Percentiles rank a stretch among this genome's conserved stretches.
These are phyloP conservation scores for Tetragnatha montana DNA, from an alignment of 2,888 invertebrate genomes.

Conservation along the genomic window DNA sequence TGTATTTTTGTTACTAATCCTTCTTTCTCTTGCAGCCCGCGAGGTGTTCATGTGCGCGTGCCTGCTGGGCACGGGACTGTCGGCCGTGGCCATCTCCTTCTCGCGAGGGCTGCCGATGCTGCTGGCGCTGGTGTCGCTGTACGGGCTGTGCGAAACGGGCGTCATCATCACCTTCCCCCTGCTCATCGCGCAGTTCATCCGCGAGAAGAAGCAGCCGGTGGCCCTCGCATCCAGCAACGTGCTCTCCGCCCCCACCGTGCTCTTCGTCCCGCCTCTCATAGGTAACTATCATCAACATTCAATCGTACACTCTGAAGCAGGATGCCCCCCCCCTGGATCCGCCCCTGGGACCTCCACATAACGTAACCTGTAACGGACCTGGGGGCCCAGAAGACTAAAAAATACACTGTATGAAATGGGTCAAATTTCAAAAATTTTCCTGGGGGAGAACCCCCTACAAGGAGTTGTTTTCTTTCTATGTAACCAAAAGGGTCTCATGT, in stretches of 20 bases:
- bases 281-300: slow-evolving; percentile 38
- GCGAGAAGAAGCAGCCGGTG: slow-evolving; percentile 44
- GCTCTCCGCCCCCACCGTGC: slow-evolving; percentile 48
- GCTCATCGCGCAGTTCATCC: slow-evolving; percentile 57
- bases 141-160: slow-evolving; percentile 60
- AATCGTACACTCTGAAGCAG: background rate
- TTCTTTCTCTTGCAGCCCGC: slow-evolving; percentile 29
- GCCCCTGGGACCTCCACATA: too few relatives aligned
- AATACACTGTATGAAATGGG: too few relatives aligned
- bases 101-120: background rate
- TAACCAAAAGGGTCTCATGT: too few relatives aligned
- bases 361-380: too few relatives aligned
- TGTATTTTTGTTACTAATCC: too few relatives aligned
- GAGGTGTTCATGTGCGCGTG: slow-evolving; percentile 48
- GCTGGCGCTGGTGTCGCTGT: slow-evolving; percentile 42
- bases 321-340: too few relatives aligned
- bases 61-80: slow-evolving; percentile 37
- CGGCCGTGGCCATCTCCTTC: slow-evolving; percentile 15
- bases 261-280: slow-evolving; percentile 59
- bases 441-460: too few relatives aligned
- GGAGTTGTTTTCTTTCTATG: too few relatives aligned
- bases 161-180: slow-evolving; percentile 63
- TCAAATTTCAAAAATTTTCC: background rate
- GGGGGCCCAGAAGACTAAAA: background rate
- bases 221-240: slow-evolving; percentile 64